These are phyloP conservation scores for Antheraea assamensis DNA, from an alignment of 2,888 invertebrate species.

Conservation along the genomic window DNA sequence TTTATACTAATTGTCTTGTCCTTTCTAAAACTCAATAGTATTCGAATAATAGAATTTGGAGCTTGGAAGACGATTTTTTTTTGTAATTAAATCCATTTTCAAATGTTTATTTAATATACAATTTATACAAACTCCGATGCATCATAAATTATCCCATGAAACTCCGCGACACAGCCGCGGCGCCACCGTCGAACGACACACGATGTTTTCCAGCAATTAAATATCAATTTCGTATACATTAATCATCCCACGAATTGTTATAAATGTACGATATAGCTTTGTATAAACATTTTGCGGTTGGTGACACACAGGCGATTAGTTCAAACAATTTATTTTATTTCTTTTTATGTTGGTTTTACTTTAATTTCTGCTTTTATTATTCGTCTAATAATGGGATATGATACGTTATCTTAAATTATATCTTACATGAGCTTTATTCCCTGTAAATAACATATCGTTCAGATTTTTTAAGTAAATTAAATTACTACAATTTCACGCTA, in stretches of 20 bases:
- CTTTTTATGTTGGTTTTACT: background rate
- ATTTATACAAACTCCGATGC: constrained; percentile 16
- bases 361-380: background rate
- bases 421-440: no score
- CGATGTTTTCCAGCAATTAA: constrained; percentile 66
- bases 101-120: background rate
- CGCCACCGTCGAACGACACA: constrained; percentile 27
- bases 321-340: background rate
- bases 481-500: no score
- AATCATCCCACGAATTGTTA: constrained; percentile 63
- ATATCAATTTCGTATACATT: constrained; percentile 71
- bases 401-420: no score
- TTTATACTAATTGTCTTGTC: no score
- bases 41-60: no score
- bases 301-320: background rate
- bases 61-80: background rate
- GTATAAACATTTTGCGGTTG: background rate
- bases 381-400: no score
- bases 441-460: no score
- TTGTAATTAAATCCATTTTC: background rate
- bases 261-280: constrained; percentile 15
- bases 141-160: constrained; percentile 57
- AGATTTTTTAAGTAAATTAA: no score
- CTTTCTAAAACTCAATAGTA: no score
- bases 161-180: constrained; percentile 36